A percentile compares a stretch with the other conserved stretches of the same genome.
These are phyloP conservation scores for Ploceus nigricollis DNA, from an alignment of 2,113 vertebrate genomes.

Conservation along the genomic window DNA sequence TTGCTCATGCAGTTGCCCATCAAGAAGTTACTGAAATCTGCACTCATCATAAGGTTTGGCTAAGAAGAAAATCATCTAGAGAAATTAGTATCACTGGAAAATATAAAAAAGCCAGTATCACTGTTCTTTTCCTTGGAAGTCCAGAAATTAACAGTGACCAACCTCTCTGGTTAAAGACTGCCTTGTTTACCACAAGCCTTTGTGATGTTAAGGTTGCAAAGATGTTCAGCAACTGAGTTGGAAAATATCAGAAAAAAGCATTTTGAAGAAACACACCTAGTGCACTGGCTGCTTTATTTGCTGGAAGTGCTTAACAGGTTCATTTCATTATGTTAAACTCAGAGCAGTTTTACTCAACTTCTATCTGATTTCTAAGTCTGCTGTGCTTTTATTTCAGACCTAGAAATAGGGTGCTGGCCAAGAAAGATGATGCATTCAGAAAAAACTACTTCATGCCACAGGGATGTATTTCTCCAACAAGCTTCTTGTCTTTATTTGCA, in stretches of 20 bases:
- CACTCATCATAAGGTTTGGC: not conserved
- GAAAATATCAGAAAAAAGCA: not conserved
- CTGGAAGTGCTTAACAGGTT: not conserved
- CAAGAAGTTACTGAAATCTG: not conserved
- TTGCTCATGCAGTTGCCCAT: not conserved
- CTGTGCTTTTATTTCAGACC: not conserved
- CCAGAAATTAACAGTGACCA: not conserved
- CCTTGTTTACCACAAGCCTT: not conserved
- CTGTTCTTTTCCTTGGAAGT: not conserved
- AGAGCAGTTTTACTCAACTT: not conserved
- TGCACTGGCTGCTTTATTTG: not conserved
- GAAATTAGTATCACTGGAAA: not conserved
- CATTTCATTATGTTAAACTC: not conserved
- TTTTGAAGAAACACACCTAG: not conserved
- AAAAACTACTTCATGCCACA: not conserved
- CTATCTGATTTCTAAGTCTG: not conserved
- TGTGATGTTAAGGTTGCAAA: not conserved
- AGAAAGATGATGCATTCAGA: not conserved
- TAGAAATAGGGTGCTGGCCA: not conserved
- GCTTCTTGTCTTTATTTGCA: not conserved
- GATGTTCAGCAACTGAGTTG: not conserved
- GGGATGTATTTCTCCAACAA: not conserved
- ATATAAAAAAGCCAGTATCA: accelerated
- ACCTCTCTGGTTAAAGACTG: not conserved
- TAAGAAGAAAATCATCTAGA: not conserved